A percentile compares a stretch with the other conserved stretches of the same genome.
These are phyloP conservation scores for Ammodytes marinus DNA, from an alignment of 2,113 vertebrate genomes.

Conservation along the genomic window DNA sequence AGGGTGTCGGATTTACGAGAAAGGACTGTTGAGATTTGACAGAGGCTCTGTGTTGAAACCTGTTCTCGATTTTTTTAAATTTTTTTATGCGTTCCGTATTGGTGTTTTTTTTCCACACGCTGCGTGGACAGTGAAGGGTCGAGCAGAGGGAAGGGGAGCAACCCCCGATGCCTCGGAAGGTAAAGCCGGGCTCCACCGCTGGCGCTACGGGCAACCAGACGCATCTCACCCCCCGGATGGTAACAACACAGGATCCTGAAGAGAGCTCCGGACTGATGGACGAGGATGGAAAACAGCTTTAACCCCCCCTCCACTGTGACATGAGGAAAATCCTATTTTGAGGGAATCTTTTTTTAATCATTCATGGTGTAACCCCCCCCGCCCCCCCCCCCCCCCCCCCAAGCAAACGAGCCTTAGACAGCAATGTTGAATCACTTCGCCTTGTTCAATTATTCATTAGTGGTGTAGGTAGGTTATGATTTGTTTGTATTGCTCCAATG, in stretches of 20 bases:
- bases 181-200: conserved; percentile 67
- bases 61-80: conserved; percentile 6
- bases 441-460: conserved; percentile 74
- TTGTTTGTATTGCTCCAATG: conserved; percentile 66
- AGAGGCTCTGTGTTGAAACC: conserved; percentile 37
- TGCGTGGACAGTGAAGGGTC: conserved; percentile 47
- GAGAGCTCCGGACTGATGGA: conserved; percentile 53
- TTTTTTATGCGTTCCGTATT: neutral
- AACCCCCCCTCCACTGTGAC: conserved; percentile 66
- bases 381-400: neutral
- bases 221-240: conserved; percentile 50
- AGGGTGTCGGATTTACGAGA: conserved; percentile 70
- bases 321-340: conserved; percentile 43
- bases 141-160: conserved; percentile 52
- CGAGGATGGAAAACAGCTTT: conserved; percentile 60
- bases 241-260: conserved; percentile 47
- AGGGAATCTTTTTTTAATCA: conserved; percentile 62
- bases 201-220: conserved; percentile 53
- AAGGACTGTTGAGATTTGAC: conserved; percentile 77
- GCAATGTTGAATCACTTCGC: conserved; percentile 78
- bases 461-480: conserved; percentile 62
- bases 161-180: conserved; percentile 72
- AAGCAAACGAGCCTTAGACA: conserved; percentile 70
- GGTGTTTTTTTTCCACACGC: conserved; percentile 36
- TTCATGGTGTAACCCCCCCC: conserved; percentile 63